Base-by-base conservation (phyloP, 2,797 vertebrate species). In the Zenarchopterus dispar region DNA sequence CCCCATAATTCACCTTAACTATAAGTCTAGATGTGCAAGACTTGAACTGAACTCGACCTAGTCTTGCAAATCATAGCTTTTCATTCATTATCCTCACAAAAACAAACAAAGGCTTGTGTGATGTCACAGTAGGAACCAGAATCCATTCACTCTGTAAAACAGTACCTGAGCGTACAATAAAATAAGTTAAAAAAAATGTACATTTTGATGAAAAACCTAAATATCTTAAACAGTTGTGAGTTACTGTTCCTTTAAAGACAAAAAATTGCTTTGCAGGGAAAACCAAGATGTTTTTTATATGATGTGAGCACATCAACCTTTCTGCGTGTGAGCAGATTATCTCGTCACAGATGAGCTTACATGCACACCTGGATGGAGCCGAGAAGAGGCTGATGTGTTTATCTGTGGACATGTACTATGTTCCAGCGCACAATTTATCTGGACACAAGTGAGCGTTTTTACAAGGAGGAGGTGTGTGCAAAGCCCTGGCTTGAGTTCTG, bases 401-500 rank as follows among this genome's bases (percentile, higher is more conserved):
- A 43, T 55, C 63, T 65, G 41, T 50, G 67, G 31, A 39, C 24
- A 62, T 60, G 39, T 51, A 33, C 64, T 44, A 22, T 55, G 36
- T 68, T 62, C 44, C 41, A 31, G 42, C n/a, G 51, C 18, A 52
- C 13, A 21, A 41, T 22, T 21, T n/a, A 47, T 23, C 13, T 22
- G 45, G 45, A 47, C 45, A 47, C 13, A 15, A 39, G 36, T 16
- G 11, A 15, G 13, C 21, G 21, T 21, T 47, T 18, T 46, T 77
- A 54, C 50, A 46, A 46, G 31, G 51, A 78, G 56, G 52, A 72
- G 44, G 47, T 62, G 39, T 44, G 78, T 69, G 69, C 55, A 82
- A 78, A 84, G 54, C 80, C 71, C 73, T 80, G 80, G 81, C 77
- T 81, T 70, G 72, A 81, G 67, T 81, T 86, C 73, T 77, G 56